Evolutionary conservation across 1,140 invertebrate species (phyloP).

Genomic region (Drosophila nasuta): DNA sequence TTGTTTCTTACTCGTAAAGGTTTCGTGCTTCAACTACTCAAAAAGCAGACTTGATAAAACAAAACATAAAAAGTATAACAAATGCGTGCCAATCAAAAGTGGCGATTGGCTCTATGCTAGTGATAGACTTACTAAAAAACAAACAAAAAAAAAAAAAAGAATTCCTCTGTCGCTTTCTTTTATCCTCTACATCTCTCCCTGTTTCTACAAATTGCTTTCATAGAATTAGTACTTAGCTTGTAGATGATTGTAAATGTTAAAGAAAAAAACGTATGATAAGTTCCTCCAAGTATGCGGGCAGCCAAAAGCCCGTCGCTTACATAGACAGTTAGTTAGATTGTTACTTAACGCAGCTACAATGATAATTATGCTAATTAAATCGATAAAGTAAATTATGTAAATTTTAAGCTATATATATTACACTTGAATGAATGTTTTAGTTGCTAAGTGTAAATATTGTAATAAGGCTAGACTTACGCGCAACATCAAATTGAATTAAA

Average conservation of each 20-base stretch:
- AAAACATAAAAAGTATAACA: constrained; percentile 4
- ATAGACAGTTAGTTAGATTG: constrained; percentile 15
- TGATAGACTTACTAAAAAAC: constrained; percentile 69
- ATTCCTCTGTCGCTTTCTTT: constrained; percentile 4
- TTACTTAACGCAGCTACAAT: constrained; percentile 21
- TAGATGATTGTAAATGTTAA: constrained; percentile 74
- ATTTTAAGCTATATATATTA: constrained; percentile 1
- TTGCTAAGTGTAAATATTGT: constrained; percentile 46
- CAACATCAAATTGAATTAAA: constrained; percentile 21
- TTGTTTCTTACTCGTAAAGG: constrained; percentile 46
- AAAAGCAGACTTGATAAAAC: constrained; percentile 22
- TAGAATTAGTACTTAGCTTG: constrained; percentile 48
- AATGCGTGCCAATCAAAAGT: constrained; percentile 24
- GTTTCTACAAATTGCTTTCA: constrained; percentile 29
- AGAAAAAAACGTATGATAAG: constrained; percentile 70
- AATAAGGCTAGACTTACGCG: constrained; percentile 20
- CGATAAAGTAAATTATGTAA: constrained; percentile 1
- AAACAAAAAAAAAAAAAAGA: too few relatives aligned
- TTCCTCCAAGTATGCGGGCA: constrained; percentile 75
- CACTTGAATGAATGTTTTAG: constrained; percentile 13
- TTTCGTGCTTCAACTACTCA: constrained; percentile 58
- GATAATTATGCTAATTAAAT: constrained; percentile 7
- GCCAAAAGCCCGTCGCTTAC: constrained; percentile 46
- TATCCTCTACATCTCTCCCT: not conserved
- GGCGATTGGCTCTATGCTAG: constrained; percentile 64